phyloP scores from a whole-genome alignment of 2,888 invertebrate genomes.

The Helicoverpa assulta region DNA sequence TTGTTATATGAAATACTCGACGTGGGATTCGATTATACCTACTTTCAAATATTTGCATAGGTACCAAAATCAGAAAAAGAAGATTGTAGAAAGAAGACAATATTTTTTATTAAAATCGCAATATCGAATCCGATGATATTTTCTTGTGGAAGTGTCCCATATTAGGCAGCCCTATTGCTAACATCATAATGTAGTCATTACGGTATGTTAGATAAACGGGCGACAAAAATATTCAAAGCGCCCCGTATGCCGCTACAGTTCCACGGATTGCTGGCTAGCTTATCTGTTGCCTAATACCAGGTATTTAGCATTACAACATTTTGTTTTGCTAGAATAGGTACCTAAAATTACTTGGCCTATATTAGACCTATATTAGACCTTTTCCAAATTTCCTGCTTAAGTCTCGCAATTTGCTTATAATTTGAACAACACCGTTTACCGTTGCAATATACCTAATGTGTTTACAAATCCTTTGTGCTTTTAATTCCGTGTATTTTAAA shows the following conservation, averaged over 20 bases:
- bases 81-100: too few species aligned
- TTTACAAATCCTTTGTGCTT: background rate
- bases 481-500: background rate
- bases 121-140: background rate
- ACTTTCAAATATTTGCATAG: too few species aligned
- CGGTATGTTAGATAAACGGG: constrained; percentile 43
- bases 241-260: constrained; percentile 29
- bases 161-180: constrained; percentile 31
- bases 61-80: too few species aligned
- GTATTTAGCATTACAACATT: constrained; percentile 19
- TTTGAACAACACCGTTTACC: background rate
- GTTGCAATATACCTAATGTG: background rate
- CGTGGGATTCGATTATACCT: too few species aligned
- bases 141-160: background rate
- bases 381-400: constrained; percentile 15
- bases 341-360: constrained; percentile 10
- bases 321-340: constrained; percentile 11
- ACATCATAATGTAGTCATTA: constrained; percentile 46
- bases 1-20: too few species aligned
- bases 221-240: constrained; percentile 52
- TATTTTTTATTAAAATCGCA: too few species aligned
- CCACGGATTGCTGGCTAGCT: constrained; percentile 27
- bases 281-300: constrained; percentile 25
- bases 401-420: constrained; percentile 1
- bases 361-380: constrained; percentile 12